phyloP scores from a whole-genome alignment of 2,797 vertebrate genomes.

The Lagodon rhomboides region DNA sequence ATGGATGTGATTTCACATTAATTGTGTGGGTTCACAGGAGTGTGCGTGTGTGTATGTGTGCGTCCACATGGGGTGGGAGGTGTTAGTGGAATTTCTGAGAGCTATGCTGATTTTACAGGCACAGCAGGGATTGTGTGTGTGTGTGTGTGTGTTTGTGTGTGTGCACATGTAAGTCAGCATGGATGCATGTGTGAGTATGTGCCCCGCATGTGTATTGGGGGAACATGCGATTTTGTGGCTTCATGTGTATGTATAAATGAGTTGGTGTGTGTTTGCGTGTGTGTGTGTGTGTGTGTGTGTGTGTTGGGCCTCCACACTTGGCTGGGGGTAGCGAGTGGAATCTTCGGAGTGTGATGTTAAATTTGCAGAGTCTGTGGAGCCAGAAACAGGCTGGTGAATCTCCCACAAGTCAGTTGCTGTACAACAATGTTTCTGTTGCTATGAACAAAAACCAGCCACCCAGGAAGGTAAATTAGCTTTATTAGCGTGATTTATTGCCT shows the following conservation, averaged over 20 bases:
- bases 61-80: constrained; percentile 75
- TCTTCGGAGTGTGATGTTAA: constrained; percentile 75
- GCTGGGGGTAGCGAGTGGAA: constrained; percentile 66
- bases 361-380: constrained; percentile 61
- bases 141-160: constrained; percentile 42
- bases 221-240: constrained; percentile 36
- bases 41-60: constrained; percentile 60
- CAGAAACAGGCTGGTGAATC: constrained; percentile 55
- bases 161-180: constrained; percentile 54
- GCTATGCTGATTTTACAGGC: constrained; percentile 80
- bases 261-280: neutral
- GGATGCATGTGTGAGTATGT: constrained; percentile 42
- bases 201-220: constrained; percentile 19
- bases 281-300: constrained; percentile 12
- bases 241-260: constrained; percentile 25
- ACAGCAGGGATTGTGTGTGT: constrained; percentile 64
- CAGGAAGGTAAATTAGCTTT: neutral
- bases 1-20: constrained; percentile 83
- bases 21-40: constrained; percentile 80
- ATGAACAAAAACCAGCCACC: constrained; percentile 27
- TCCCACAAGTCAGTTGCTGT: constrained; percentile 41
- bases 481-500: neutral
- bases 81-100: constrained; percentile 83
- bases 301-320: constrained; percentile 56
- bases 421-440: constrained; percentile 43